These are phyloP conservation scores for Thera obeliscata DNA, from an alignment of 2,888 invertebrate genomes.

Conservation along the genomic window DNA sequence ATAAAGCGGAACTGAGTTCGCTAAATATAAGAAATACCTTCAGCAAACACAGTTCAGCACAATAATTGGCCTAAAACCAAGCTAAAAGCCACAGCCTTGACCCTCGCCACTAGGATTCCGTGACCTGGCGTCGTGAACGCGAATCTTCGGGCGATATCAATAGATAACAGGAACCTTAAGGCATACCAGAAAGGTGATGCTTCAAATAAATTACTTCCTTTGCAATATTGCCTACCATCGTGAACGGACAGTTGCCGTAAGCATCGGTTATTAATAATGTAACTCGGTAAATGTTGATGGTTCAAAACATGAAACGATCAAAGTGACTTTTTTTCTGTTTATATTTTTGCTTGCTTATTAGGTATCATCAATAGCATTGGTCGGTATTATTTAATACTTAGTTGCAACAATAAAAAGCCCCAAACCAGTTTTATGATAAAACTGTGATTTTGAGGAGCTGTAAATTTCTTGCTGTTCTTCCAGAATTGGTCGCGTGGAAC, in stretches of 20 bases:
- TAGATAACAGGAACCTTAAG: constrained; percentile 8
- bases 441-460: too few relatives aligned
- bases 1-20: too few relatives aligned
- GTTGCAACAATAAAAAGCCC: too few relatives aligned
- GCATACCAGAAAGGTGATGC: constrained; percentile 3
- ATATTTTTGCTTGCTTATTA: too few relatives aligned
- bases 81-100: constrained; percentile 20
- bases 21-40: background rate
- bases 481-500: too few relatives aligned
- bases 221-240: background rate
- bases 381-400: too few relatives aligned
- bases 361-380: too few relatives aligned
- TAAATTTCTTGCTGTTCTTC: too few relatives aligned
- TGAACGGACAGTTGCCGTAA: background rate
- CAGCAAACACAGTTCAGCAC: background rate
- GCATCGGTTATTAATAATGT: background rate
- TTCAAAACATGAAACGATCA: too few relatives aligned
- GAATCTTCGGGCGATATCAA: constrained; percentile 12
- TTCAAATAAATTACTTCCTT: constrained; percentile 8
- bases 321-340: too few relatives aligned
- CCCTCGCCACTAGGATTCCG: constrained; percentile 17
- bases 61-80: background rate
- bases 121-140: constrained; percentile 23
- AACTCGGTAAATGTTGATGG: background rate
- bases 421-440: too few relatives aligned